These are phyloP conservation scores for Macrochelys suwanniensis DNA, from an alignment of 2,797 vertebrate species.

Conservation along the genomic window DNA sequence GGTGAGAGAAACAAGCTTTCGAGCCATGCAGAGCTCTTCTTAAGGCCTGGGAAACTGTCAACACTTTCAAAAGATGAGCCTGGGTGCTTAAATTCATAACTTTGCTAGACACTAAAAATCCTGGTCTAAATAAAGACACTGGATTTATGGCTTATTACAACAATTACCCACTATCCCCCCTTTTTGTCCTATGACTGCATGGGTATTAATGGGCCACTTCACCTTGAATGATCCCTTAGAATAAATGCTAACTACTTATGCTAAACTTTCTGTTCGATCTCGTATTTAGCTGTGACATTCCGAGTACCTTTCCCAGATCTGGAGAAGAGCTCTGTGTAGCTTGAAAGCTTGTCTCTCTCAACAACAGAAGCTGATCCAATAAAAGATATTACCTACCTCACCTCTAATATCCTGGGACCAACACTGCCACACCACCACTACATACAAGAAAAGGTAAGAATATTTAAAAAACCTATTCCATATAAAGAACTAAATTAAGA, in stretches of 20 bases:
- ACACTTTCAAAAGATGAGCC: not conserved
- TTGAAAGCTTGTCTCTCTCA: not conserved
- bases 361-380: not conserved
- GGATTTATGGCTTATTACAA: not conserved
- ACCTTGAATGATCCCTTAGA: not conserved
- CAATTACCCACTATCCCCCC: not conserved
- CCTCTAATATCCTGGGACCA: not conserved
- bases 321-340: not conserved
- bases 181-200: not conserved
- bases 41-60: not conserved
- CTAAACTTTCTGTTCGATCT: not conserved
- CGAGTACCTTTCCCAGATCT: not conserved
- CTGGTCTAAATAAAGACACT: not conserved
- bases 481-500: not conserved
- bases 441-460: slow-evolving; percentile 5
- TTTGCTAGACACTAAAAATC: not conserved
- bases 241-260: not conserved
- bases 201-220: not conserved
- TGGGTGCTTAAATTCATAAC: not conserved
- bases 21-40: not conserved
- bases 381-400: not conserved
- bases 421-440: not conserved
- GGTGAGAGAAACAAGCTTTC: not conserved
- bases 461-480: not conserved
- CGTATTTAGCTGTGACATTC: not conserved